A percentile compares a stretch with the other conserved stretches of the same genome.
Conservation (phyloP, 2,888 invertebrate species). For the Ectemnius continuus region DNA sequence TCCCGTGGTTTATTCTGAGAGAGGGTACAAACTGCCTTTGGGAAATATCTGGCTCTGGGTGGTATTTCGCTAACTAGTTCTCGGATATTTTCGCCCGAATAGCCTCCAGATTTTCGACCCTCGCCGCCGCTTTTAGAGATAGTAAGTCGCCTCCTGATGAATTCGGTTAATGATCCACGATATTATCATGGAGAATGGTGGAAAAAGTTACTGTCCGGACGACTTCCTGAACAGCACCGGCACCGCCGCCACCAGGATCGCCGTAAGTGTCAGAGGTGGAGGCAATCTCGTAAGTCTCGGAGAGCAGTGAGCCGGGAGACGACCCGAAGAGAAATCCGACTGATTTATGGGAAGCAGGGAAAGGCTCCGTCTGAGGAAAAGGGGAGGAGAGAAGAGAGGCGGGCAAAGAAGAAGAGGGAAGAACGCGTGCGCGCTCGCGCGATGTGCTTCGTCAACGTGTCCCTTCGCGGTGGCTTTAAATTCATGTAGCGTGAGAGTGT, state of each 20-base stretch:
- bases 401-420: conserved; percentile 21
- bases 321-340: conserved; percentile 57
- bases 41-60: conserved; percentile 15
- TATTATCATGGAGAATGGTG: conserved; percentile 9
- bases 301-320: conserved; percentile 32
- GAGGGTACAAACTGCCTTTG: conserved; percentile 15
- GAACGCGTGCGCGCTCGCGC: conserved; percentile 18
- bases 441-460: conserved; percentile 62
- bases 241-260: conserved; percentile 27
- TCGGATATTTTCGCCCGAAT: background rate
- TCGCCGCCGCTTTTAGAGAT: too few relatives aligned
- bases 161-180: too few relatives aligned
- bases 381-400: conserved; percentile 18
- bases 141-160: too few relatives aligned
- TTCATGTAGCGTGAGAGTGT: conserved; percentile 75
- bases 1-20: conserved; percentile 48
- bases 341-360: conserved; percentile 57
- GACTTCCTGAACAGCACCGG: conserved; percentile 46
- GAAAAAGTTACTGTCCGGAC: conserved; percentile 43
- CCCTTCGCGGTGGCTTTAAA: conserved; percentile 67
- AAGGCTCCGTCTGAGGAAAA: conserved; percentile 32
- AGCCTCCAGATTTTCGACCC: background rate
- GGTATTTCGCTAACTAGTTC: too few relatives aligned
- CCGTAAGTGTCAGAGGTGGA: conserved; percentile 9
- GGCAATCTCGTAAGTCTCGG: conserved; percentile 54